phyloP scores from a whole-genome alignment of 2,113 vertebrate genomes.

The Rhodinocichla rosea region DNA sequence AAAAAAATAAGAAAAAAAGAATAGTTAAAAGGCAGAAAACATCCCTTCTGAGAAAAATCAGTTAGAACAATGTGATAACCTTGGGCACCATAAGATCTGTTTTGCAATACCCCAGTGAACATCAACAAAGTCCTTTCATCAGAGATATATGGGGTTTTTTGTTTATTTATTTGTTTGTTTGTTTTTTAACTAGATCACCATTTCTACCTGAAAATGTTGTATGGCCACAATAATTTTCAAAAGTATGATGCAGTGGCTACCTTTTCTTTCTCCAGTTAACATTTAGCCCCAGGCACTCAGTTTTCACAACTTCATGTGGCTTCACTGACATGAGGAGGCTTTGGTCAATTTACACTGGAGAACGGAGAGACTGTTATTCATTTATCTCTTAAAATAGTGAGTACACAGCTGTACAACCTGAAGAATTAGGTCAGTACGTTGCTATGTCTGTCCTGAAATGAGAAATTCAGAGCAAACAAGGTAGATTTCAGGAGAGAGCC shows the following conservation, averaged over 20 bases:
- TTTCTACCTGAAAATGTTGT: neutral
- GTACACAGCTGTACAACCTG: slow-evolving; percentile 12
- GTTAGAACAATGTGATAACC: neutral
- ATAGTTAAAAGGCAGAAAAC: neutral
- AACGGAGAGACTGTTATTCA: neutral
- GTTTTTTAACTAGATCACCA: neutral
- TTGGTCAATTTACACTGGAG: slow-evolving; percentile 3
- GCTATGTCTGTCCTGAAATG: slow-evolving; percentile 35
- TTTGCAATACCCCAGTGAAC: neutral
- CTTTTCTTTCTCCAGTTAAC: neutral
- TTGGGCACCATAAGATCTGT: neutral
- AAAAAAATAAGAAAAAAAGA: neutral
- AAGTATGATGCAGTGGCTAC: neutral
- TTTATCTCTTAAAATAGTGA: slow-evolving; percentile 52
- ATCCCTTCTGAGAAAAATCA: neutral
- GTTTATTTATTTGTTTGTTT: neutral
- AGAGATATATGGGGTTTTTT: accelerated
- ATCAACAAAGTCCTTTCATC: neutral
- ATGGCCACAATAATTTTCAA: neutral
- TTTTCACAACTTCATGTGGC: neutral
- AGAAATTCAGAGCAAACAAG: slow-evolving; percentile 41
- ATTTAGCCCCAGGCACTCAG: neutral
- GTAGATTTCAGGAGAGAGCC: slow-evolving; percentile 30
- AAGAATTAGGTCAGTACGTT: slow-evolving; percentile 20
- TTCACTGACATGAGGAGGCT: neutral